Conservation (phyloP, 2,888 invertebrate genomes). For the Lysandra bellargus region DNA sequence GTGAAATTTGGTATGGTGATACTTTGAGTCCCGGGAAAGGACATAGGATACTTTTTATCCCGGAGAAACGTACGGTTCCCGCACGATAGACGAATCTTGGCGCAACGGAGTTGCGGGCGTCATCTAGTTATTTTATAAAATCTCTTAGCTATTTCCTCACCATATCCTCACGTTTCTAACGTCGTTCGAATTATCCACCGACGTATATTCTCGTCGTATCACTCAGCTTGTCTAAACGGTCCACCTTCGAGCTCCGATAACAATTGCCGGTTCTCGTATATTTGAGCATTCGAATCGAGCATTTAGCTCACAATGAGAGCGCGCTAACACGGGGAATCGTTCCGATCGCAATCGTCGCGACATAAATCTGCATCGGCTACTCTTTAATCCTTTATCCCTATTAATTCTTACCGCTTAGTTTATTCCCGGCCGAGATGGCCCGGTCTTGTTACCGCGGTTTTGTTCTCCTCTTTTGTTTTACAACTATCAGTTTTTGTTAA, state of each 20-base stretch:
- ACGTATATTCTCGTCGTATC: conserved; percentile 12
- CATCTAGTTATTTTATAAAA: too few species aligned
- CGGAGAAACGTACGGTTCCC: too few species aligned
- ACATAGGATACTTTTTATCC: too few species aligned
- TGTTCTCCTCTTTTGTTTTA: conserved; percentile 75
- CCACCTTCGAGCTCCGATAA: conserved; percentile 20
- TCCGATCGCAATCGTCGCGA: conserved; percentile 75
- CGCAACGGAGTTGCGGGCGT: too few species aligned
- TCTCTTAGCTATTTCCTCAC: not conserved
- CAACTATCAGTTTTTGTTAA: conserved; percentile 80
- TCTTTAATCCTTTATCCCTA: conserved; percentile 79
- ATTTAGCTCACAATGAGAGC: conserved; percentile 54
- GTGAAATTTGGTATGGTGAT: too few species aligned
- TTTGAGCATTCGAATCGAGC: conserved; percentile 20
- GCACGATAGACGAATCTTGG: too few species aligned
- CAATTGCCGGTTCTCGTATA: conserved; percentile 15
- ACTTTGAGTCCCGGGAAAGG: too few species aligned
- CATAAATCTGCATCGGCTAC: conserved; percentile 80
- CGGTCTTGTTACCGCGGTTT: conserved; percentile 70
- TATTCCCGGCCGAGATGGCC: conserved; percentile 75
- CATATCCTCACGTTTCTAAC: not conserved
- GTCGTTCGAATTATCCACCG: not conserved
- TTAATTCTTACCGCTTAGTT: conserved; percentile 81
- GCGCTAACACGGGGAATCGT: conserved; percentile 67
- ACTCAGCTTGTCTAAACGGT: conserved; percentile 18